Evolutionary conservation across 2,888 invertebrate species (phyloP), one percentile per base, ranked within the genome.

Genomic region (Melieria picta): DNA sequence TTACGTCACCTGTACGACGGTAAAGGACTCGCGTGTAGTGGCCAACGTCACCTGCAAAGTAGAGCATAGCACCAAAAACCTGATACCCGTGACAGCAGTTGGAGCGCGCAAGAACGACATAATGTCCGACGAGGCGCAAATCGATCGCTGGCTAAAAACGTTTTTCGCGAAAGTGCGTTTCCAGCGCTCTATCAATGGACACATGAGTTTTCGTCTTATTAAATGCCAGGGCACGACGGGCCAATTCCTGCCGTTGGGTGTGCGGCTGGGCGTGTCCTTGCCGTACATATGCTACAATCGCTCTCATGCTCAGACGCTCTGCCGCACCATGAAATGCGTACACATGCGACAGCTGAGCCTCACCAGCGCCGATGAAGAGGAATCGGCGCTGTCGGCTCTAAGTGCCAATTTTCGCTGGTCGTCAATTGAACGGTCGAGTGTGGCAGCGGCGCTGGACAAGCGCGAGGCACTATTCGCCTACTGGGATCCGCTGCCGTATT

Each of bases 401-500:
- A 79, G 78, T 56, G 79, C 80, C 74, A 78, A 71, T 60, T 79
- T 76, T 75, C 80, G 83, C 73, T 89, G 91, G 78, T 90, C 90
- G 85, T 90, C 91, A 78, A 89, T 91, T 75, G 89, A 91, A 64
- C 90, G 90, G 30, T 90, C 72, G 45, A 78, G 77, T 16, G 75
- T 78, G 1, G 73, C 74, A 4, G 78, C 79, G 46, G 91, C 93
- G 52, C 83, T 94, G 77, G 93, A 94, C 80, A 93, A 93, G 77
- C 89, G 93, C 56, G 94, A 95, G 82, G 94, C 93, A 0, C 87
- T 95, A 1, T 95, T 95, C 81, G 90, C 92, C 5, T 92, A 92
- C 81, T 94, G 94, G 94, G 95, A 95, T 82, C 95, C 95, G 5
- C 83, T 95, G 79, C 95, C 95, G 0, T 95, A 94, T 83, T 94